These are phyloP conservation scores for Lamellibrachia satsuma DNA, from an alignment of 2,888 invertebrate species.

Conservation along the genomic window DNA sequence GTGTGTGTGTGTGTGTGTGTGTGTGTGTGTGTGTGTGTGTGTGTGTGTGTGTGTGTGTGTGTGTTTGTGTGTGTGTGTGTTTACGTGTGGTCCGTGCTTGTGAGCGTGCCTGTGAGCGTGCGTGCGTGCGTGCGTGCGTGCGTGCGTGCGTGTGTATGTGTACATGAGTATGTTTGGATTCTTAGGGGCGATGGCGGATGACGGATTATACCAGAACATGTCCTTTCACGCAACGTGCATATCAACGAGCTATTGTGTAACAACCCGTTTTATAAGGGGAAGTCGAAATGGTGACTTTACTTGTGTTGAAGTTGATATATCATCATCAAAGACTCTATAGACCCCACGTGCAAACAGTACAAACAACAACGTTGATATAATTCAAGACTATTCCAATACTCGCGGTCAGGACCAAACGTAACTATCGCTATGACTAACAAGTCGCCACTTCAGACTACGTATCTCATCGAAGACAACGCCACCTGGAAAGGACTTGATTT, in stretches of 20 bases:
- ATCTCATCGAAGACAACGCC: not conserved
- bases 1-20: no score
- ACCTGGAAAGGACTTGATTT: not conserved
- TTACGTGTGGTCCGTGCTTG: no score
- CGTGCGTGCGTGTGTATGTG: no score
- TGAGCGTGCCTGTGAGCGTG: no score
- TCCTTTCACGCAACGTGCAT: not conserved
- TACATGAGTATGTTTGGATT: no score
- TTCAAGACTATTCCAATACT: not conserved
- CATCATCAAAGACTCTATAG: not conserved
- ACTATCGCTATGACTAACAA: not conserved
- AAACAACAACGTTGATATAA: not conserved
- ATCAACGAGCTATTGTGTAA: not conserved
- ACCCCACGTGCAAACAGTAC: not conserved
- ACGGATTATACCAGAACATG: not conserved
- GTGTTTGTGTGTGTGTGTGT: no score
- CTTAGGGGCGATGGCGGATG: no score
- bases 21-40: no score
- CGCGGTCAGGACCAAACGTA: not conserved
- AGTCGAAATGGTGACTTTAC: not conserved
- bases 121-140: no score
- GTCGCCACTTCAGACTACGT: not conserved
- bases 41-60: no score
- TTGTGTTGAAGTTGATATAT: not conserved
- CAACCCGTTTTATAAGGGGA: not conserved